phyloP scores from a whole-genome alignment of 2,797 vertebrate species.

The Emydoidea blandingii region DNA sequence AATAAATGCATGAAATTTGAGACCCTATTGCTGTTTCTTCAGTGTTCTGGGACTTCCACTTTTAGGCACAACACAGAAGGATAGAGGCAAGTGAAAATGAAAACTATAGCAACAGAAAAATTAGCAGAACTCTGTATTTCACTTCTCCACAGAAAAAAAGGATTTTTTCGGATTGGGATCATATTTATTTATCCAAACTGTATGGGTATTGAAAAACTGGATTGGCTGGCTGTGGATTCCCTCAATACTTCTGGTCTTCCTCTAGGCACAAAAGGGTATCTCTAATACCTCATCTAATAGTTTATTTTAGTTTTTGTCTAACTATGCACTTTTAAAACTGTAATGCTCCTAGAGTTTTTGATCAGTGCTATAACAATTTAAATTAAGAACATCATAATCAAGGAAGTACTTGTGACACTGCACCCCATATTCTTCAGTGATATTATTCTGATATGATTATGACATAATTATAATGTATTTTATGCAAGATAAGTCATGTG shows the following conservation, averaged over 20 bases:
- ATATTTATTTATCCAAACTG: background rate
- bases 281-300: background rate
- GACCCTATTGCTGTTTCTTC: background rate
- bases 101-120: background rate
- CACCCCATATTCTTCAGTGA: no score
- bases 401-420: background rate
- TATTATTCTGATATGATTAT: no score
- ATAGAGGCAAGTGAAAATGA: background rate
- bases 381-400: background rate
- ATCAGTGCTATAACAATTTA: slow-evolving; percentile 24
- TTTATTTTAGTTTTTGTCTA: background rate
- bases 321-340: slow-evolving; percentile 28
- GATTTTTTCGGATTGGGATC: background rate
- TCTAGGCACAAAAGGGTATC: background rate
- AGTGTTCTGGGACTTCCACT: background rate
- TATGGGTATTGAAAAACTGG: background rate
- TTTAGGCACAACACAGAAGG: background rate
- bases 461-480: no score
- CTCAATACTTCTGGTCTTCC: background rate
- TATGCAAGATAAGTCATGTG: no score
- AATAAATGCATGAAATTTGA: background rate
- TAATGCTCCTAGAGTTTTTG: background rate
- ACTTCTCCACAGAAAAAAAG: rapidly evolving
- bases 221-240: background rate
- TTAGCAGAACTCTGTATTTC: background rate